These are phyloP conservation scores for Hybognathus amarus DNA, from an alignment of 2,797 vertebrate species.

Conservation along the genomic window DNA sequence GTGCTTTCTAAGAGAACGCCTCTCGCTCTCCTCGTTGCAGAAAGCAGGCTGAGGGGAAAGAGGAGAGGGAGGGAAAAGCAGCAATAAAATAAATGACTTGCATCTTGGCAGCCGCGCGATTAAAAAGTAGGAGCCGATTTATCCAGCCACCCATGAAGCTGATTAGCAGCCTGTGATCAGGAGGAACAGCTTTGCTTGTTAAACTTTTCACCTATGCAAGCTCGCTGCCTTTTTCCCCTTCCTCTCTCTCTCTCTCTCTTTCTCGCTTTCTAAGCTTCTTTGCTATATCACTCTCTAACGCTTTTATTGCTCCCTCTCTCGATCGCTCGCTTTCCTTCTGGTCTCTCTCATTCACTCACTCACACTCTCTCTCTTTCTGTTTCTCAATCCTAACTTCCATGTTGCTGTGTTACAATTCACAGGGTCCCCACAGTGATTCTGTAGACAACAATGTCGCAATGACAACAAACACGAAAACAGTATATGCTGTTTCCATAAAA, in stretches of 20 bases:
- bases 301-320: slow-evolving; percentile 60
- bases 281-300: slow-evolving; percentile 47
- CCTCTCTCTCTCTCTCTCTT: slow-evolving; percentile 1
- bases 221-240: slow-evolving; percentile 67
- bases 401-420: slow-evolving; percentile 42
- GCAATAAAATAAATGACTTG: slow-evolving; percentile 85
- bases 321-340: slow-evolving; percentile 6
- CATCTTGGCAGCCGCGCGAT: slow-evolving; percentile 87
- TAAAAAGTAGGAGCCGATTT: slow-evolving; percentile 69
- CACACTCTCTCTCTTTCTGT: slow-evolving; percentile 64
- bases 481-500: background rate
- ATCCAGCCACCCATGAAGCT: slow-evolving; percentile 98
- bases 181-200: slow-evolving; percentile 99
- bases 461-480: background rate
- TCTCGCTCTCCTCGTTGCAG: slow-evolving; percentile 47
- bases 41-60: slow-evolving; percentile 48
- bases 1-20: slow-evolving; percentile 46
- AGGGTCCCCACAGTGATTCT: background rate
- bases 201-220: slow-evolving; percentile 98
- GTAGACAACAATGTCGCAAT: background rate
- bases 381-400: slow-evolving; percentile 71
- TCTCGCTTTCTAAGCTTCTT: slow-evolving; percentile 63
- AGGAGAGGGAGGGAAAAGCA: slow-evolving; percentile 70
- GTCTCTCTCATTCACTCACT: slow-evolving; percentile 38
- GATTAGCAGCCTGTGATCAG: slow-evolving; percentile 99